A percentile compares a stretch with the other conserved stretches of the same genome.
These are phyloP conservation scores for Himantopus leucocephalus DNA, from an alignment of 2,113 vertebrate genomes.

Conservation along the genomic window DNA sequence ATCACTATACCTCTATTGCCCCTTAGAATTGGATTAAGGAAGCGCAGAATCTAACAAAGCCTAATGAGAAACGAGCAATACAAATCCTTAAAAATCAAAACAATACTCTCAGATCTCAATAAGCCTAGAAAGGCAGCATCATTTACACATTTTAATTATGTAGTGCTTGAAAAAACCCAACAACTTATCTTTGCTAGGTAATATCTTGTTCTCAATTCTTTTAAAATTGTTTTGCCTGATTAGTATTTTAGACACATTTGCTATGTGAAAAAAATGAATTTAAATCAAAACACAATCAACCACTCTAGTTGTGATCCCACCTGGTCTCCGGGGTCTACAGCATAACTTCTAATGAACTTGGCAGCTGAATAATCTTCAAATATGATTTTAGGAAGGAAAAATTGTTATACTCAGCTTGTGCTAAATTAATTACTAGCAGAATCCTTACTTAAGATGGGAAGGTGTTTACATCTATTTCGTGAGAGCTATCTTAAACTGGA, in stretches of 20 bases:
- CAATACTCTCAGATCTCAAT: background rate
- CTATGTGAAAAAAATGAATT: background rate
- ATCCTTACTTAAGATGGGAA: background rate
- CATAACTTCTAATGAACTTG: background rate
- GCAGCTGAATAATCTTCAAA: background rate
- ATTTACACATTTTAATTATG: background rate
- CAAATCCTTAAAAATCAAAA: background rate
- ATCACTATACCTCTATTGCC: background rate
- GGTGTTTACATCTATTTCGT: background rate
- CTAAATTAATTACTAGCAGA: background rate
- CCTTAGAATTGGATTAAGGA: background rate
- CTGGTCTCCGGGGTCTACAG: background rate
- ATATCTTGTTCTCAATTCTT: background rate
- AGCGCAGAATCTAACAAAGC: background rate
- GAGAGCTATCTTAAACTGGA: background rate
- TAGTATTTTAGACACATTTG: background rate
- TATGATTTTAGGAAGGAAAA: background rate
- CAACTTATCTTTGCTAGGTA: background rate
- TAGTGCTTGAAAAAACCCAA: background rate
- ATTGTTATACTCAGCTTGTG: background rate
- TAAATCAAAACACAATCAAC: constrained; percentile 17
- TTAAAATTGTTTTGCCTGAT: background rate
- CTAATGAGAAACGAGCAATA: background rate
- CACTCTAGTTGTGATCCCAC: background rate
- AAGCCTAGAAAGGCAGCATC: background rate